Evolutionary conservation across 2,888 invertebrate species (phyloP).

Genomic region (Phyllotreta striolata): DNA sequence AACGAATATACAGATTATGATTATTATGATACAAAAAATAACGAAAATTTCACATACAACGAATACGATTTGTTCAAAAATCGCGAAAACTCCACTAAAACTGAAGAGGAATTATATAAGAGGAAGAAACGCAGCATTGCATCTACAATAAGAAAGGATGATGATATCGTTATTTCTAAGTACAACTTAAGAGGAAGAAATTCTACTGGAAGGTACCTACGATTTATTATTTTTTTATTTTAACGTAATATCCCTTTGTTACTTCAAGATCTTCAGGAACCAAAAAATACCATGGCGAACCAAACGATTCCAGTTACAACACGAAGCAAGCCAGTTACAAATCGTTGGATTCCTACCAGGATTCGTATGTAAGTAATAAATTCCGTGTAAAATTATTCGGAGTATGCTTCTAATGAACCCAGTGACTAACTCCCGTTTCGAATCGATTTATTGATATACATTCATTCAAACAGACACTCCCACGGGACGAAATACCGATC

Average conservation of each 20-base stretch:
- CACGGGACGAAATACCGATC: slow-evolving; percentile 12
- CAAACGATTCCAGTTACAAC: slow-evolving; percentile 47
- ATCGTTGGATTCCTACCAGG: slow-evolving; percentile 35
- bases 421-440: neutral
- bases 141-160: slow-evolving; percentile 52
- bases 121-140: slow-evolving; percentile 59
- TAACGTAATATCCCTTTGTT: slow-evolving; percentile 29
- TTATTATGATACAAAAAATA: slow-evolving; percentile 8
- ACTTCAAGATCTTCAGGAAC: slow-evolving; percentile 48
- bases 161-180: slow-evolving; percentile 45
- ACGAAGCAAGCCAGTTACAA: slow-evolving; percentile 39
- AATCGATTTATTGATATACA: slow-evolving; percentile 10
- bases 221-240: neutral
- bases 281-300: slow-evolving; percentile 52
- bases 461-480: slow-evolving; percentile 7
- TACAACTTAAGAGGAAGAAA: slow-evolving; percentile 18
- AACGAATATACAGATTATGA: slow-evolving; percentile 26
- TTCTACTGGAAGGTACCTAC: slow-evolving; percentile 22
- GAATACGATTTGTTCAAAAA: neutral
- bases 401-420: neutral
- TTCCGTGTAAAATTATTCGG: neutral
- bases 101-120: slow-evolving; percentile 25
- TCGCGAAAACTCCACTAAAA: slow-evolving; percentile 20
- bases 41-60: slow-evolving; percentile 16
- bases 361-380: slow-evolving; percentile 37